Percentiles rank a stretch among this genome's conserved stretches.
phyloP scores from a whole-genome alignment of 2,888 invertebrate species.

The Pyrrhosoma nymphula region DNA sequence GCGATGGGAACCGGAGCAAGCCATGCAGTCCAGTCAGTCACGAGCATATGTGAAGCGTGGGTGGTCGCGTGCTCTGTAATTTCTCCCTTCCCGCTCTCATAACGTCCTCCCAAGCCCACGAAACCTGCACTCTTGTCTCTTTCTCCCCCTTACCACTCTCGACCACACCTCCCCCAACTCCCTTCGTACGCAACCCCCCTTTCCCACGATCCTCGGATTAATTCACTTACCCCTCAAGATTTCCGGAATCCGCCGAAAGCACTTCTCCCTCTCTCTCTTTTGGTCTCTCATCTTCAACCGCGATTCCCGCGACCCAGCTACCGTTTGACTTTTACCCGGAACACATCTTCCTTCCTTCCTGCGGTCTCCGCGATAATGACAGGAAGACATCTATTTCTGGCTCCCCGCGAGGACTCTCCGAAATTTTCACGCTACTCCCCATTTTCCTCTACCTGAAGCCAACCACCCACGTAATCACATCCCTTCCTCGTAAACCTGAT shows the following conservation, averaged over 20 bases:
- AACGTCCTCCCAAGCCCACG: background rate
- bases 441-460: background rate
- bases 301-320: background rate
- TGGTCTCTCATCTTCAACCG: background rate
- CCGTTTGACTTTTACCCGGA: background rate
- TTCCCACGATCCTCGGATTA: background rate
- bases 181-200: background rate
- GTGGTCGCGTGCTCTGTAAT: constrained; percentile 36
- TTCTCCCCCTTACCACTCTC: background rate
- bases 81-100: background rate
- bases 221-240: background rate
- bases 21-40: constrained; percentile 59
- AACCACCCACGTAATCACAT: too few species aligned
- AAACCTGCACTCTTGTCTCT: background rate
- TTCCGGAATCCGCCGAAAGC: background rate
- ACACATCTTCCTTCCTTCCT: background rate
- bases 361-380: background rate
- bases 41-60: constrained; percentile 33
- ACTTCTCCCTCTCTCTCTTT: background rate
- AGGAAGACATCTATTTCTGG: background rate
- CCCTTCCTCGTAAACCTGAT: too few species aligned
- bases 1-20: background rate
- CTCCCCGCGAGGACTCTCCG: background rate
- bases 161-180: background rate
- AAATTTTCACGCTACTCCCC: background rate